Evolutionary conservation across 2,113 vertebrate genomes (phyloP), one percentile per base, ranked within the genome.

Genomic region (Sinocyclocheilus maitianheensis): DNA sequence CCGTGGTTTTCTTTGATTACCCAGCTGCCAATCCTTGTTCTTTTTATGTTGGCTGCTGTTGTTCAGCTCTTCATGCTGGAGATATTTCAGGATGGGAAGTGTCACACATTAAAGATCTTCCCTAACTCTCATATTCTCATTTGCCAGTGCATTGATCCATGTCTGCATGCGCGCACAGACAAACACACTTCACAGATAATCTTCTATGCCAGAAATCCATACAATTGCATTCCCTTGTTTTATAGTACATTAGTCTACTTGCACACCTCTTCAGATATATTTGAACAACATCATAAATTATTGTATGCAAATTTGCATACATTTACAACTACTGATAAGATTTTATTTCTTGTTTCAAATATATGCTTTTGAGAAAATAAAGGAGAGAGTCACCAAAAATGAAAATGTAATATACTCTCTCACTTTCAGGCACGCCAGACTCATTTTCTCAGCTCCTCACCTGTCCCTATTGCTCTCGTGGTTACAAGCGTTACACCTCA

Each of bases 401-500:
- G 0, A 76, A 9, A 51, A 51, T 77, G 24, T 43, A 46, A 46
- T 46, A 11, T 46, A 16, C 5, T 43, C 46, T 37, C 48, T 58
- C 26, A 22, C 37, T 53, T 20, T 84, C 55, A 99, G 98, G 98
- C 92, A 97, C 97, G 0, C 97, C 97, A 0, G 98, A 99, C 77
- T 97, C 98, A 0, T 99, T 99, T 93, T 99, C 98, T 48, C 98
- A 99, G 48, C 96, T 99, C 90, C 98, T 99, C 76, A 98, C 98
- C n/a, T 99, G 98, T 88, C 98, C 98, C 0, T 99, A 99, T 91
- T 99, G 98, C 53, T 95, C 98, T 2, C 95, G 98, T 51, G 98
- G 98, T 88, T 99, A 99, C 95, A 99, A 99, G 89, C 97, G 98
- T 82, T 99, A 98, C 89, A 98, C 97, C 90, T 99, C 98, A 75